These are phyloP conservation scores for Panthera leo DNA, from an alignment of 2,113 vertebrate genomes.

Conservation along the genomic window DNA sequence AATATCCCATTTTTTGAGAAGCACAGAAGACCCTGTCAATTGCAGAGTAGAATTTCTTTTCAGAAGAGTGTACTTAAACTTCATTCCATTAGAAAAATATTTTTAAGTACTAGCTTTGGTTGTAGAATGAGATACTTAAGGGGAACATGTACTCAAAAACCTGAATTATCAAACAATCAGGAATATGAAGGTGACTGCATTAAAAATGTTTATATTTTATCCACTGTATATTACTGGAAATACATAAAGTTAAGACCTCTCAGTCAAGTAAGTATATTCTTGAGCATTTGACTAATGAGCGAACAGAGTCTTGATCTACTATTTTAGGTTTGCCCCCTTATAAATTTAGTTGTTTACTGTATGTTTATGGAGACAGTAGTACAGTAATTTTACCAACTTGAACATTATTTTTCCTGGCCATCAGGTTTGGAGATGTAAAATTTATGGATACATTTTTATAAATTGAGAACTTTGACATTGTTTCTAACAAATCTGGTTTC, in stretches of 20 bases:
- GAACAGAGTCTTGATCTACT: background rate
- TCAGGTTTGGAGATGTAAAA: background rate
- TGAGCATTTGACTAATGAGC: conserved; percentile 8
- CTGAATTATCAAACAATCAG: background rate
- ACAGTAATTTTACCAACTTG: background rate
- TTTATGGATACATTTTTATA: background rate
- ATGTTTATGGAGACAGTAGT: background rate
- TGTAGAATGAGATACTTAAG: conserved; percentile 2
- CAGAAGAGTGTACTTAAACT: background rate
- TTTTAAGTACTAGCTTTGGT: background rate
- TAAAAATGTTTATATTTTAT: conserved; percentile 6
- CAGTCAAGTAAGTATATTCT: background rate
- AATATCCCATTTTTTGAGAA: background rate
- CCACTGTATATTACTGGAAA: background rate
- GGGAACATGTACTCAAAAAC: background rate
- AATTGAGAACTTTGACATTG: background rate
- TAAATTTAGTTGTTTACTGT: background rate
- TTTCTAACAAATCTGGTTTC: background rate
- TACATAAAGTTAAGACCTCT: background rate
- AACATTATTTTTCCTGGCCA: background rate
- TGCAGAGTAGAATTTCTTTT: conserved; percentile 3
- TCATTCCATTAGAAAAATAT: background rate
- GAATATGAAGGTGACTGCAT: background rate
- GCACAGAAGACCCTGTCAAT: background rate
- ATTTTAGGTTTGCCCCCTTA: conserved; percentile 2